These are phyloP conservation scores for Rhynchomys soricoides DNA, from an alignment of 2,113 vertebrate genomes.

Conservation along the genomic window DNA sequence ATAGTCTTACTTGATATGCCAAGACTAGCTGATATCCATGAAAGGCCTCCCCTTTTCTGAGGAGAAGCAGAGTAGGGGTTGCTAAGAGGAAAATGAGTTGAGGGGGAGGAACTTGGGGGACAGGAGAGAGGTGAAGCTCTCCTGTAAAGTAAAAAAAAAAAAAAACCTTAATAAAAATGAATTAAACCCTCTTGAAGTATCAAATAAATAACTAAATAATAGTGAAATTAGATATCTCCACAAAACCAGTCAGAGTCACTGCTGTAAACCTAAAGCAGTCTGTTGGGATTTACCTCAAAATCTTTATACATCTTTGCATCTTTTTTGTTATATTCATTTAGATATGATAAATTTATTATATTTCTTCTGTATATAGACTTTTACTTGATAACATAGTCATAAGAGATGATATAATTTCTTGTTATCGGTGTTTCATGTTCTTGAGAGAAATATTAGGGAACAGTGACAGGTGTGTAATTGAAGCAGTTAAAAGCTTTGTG, in stretches of 20 bases:
- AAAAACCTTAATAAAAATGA: no score
- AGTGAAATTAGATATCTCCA: background rate
- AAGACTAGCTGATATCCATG: no score
- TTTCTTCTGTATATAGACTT: background rate
- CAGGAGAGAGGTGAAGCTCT: no score
- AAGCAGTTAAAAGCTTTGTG: background rate
- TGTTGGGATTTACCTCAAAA: background rate
- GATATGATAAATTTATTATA: constrained; percentile 9
- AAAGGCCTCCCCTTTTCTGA: no score
- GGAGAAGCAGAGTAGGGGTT: no score
- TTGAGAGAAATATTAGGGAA: background rate
- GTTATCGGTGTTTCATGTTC: background rate
- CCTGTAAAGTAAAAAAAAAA: no score
- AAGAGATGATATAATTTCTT: background rate
- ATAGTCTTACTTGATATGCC: no score
- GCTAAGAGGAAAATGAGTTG: no score
- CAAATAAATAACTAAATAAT: no score
- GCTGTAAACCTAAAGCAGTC: background rate
- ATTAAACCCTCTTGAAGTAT: no score
- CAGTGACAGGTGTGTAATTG: background rate
- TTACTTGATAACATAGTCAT: background rate
- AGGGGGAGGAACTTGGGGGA: no score
- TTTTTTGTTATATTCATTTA: constrained; percentile 22
- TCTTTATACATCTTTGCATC: background rate
- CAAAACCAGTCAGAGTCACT: background rate